phyloP scores from a whole-genome alignment of 2,888 invertebrate genomes.

The Falcaria lacertinaria region DNA sequence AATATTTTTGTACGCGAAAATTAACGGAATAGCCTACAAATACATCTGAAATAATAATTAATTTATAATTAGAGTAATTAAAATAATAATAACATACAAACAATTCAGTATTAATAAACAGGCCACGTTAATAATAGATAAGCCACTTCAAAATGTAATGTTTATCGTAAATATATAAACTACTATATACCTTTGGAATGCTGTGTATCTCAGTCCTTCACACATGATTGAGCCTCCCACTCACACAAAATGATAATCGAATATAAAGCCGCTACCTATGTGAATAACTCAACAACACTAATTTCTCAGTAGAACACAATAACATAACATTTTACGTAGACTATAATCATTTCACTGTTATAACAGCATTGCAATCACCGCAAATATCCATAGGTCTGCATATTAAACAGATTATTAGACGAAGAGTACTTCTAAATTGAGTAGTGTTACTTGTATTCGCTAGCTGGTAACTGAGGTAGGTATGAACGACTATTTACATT shows the following conservation, averaged over 20 bases:
- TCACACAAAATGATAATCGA: background rate
- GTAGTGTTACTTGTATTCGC: conserved; percentile 6
- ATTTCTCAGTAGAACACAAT: too few species aligned
- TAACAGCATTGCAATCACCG: background rate
- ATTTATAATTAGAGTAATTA: too few species aligned
- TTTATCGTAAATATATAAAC: too few species aligned
- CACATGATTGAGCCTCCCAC: conserved; percentile 27
- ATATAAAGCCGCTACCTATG: background rate
- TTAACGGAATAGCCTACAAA: too few species aligned
- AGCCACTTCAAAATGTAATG: too few species aligned
- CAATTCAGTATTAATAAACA: too few species aligned
- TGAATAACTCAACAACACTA: background rate
- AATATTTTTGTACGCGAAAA: too few species aligned
- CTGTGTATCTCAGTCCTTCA: conserved; percentile 36
- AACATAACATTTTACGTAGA: too few species aligned
- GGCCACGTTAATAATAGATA: too few species aligned
- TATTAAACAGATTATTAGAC: background rate
- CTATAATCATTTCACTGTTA: background rate
- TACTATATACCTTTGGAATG: conserved; percentile 31
- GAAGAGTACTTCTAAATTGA: background rate
- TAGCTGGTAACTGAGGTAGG: too few species aligned
- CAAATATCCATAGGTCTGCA: background rate
- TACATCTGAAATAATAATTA: too few species aligned
- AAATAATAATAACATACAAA: too few species aligned
- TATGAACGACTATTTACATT: conserved; percentile 10